Base-by-base conservation (phyloP, 2,888 invertebrate species). In the Chrysina gloriosa region DNA sequence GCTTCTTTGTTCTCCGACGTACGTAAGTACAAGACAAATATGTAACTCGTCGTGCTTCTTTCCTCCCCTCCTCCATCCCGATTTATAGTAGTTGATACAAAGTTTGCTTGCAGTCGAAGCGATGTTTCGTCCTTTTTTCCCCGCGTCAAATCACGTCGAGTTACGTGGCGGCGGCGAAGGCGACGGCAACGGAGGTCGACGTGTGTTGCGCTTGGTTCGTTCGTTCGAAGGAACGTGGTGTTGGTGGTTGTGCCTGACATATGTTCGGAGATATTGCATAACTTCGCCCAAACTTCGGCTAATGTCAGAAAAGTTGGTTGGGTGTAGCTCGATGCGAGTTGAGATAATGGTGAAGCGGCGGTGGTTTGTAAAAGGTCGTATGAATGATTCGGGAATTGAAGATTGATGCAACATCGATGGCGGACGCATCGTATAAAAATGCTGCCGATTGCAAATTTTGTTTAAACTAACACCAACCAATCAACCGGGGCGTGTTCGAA, bases 1-100 rank as follows among this genome's bases (percentile, higher is more conserved):
- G n/a, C n/a, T n/a, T n/a, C 31, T 64, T 48, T 31, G 58, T 56
- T n/a, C n/a, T 61, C 29, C 23, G 16, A 16, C 16, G 5, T 31
- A 14, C 21, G 11, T n/a, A 19, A 39, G 11, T 3, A 16, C 42
- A 16, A 19, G 19, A 42, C 58, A 58, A 39, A 31, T 50, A 50
- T 47, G 48, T 25, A 31, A 42, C 31, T 45, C 48, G 23, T 67
- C 29, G 16, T 16, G 9, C 19, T 11, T 14, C 29, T 25, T n/a
- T 36, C 11, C 36, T 36, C 4, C 14, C 14, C 11, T 36, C 14
- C n/a, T n/a, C n/a, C n/a, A n/a, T n/a, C n/a, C n/a, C n/a, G n/a
- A n/a, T n/a, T n/a, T n/a, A n/a, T n/a, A n/a, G n/a, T n/a, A n/a
- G n/a, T n/a, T n/a, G n/a, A n/a, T n/a, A n/a, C n/a, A n/a, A n/a